Evolutionary conservation across 2,888 invertebrate species (phyloP).

Genomic region (Alitta virens): DNA sequence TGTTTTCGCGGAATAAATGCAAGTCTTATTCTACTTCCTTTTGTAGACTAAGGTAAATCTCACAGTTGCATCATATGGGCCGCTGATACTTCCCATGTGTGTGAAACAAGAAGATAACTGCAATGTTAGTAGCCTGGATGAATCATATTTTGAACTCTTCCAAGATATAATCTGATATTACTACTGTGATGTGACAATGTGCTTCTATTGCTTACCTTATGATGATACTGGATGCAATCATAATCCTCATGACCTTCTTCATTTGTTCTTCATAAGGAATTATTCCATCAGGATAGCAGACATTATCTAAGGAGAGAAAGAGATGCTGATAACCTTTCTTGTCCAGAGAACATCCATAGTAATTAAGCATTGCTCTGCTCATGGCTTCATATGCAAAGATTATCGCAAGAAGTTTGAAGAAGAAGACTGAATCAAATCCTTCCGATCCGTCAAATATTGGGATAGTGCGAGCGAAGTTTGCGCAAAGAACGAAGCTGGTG

Average conservation of each 20-base stretch:
- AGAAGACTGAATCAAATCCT: conserved; percentile 27
- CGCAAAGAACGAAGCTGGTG: conserved; percentile 12
- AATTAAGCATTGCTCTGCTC: conserved; percentile 14
- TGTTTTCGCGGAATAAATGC: no score
- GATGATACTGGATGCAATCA: conserved; percentile 17
- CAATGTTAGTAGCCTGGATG: no score
- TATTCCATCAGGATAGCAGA: conserved; percentile 25
- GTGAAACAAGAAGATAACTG: no score
- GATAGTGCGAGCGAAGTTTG: conserved; percentile 25
- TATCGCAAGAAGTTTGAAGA: conserved; percentile 33
- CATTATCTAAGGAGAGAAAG: conserved; percentile 21
- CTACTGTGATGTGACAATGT: no score
- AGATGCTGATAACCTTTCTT: conserved; percentile 13
- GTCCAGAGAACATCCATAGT: conserved; percentile 7
- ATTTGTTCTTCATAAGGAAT: conserved; percentile 25
- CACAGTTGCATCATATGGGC: no score
- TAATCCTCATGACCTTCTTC: conserved; percentile 4
- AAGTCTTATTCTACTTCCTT: no score
- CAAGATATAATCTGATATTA: background rate
- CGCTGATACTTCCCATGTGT: no score
- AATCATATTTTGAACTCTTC: no score
- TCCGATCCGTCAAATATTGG: conserved; percentile 16
- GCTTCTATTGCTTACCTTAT: conserved; percentile 1
- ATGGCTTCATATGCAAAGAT: conserved; percentile 28
- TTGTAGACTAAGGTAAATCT: no score